A percentile compares a stretch with the other conserved stretches of the same genome.
Conservation (phyloP, 2,797 vertebrate species). For the Notolepis coatsorum region DNA sequence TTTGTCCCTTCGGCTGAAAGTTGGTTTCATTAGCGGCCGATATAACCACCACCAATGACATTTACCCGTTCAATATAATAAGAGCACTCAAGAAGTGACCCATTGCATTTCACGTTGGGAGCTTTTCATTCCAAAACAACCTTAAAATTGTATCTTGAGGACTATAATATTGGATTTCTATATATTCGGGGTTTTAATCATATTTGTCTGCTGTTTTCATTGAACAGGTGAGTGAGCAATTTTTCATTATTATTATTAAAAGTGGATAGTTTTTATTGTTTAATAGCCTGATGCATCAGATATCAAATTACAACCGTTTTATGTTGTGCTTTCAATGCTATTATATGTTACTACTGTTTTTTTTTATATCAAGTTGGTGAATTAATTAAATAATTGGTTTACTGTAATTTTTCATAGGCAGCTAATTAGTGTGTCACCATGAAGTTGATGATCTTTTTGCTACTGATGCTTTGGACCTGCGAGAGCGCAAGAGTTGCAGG, state of each 20-base stretch:
- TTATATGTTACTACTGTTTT: neutral
- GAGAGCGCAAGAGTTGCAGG: slow-evolving; percentile 87
- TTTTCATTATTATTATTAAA: neutral
- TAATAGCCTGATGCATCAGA: neutral
- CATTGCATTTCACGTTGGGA: slow-evolving; percentile 31
- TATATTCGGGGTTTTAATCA: slow-evolving; percentile 46
- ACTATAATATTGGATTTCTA: slow-evolving; percentile 64
- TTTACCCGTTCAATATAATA: slow-evolving; percentile 24
- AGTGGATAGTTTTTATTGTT: neutral
- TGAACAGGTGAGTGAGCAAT: slow-evolving; percentile 65
- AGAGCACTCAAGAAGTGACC: neutral
- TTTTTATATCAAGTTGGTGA: neutral
- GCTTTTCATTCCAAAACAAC: slow-evolving; percentile 31
- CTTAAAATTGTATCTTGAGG: slow-evolving; percentile 31
- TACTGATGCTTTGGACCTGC: slow-evolving; percentile 82
- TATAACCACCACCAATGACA: slow-evolving; percentile 42
- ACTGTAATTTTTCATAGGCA: slow-evolving; percentile 37
- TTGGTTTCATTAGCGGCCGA: slow-evolving; percentile 64
- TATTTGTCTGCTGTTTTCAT: slow-evolving; percentile 30
- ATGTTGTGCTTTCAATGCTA: too few relatives aligned
- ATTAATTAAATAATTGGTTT: slow-evolving; percentile 23
- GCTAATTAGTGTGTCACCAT: slow-evolving; percentile 73
- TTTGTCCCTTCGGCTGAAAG: slow-evolving; percentile 74
- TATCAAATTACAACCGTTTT: too few relatives aligned
- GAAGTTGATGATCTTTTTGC: slow-evolving; percentile 85